These are phyloP conservation scores for cat (Felis catus) DNA, from an alignment of 2,113 vertebrate species.

Conservation along the genomic window DNA sequence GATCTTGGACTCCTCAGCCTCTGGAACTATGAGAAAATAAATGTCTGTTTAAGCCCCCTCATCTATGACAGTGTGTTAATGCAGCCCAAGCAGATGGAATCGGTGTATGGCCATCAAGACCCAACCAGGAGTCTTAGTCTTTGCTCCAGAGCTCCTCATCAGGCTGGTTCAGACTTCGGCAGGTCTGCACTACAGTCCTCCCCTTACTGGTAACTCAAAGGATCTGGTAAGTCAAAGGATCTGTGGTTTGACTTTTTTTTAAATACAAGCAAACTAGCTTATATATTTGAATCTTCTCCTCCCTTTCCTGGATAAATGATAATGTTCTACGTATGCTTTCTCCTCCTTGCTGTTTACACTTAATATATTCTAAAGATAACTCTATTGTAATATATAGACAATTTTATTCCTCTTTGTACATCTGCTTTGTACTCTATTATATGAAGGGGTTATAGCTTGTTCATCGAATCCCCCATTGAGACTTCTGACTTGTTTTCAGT, in stretches of 20 bases:
- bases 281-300: background rate
- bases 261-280: background rate
- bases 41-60: background rate
- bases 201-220: background rate
- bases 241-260: background rate
- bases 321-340: background rate
- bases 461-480: background rate
- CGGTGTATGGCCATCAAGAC: background rate
- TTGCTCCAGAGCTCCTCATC: background rate
- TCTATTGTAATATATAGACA: background rate
- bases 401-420: background rate
- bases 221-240: background rate
- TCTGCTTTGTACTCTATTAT: background rate
- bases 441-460: too few species aligned
- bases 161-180: background rate
- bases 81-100: background rate
- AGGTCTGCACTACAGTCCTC: background rate
- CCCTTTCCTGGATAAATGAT: background rate
- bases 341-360: background rate
- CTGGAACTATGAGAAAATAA: background rate
- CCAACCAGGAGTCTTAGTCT: background rate
- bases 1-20: background rate
- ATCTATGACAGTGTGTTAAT: background rate
- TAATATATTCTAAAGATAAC: background rate
- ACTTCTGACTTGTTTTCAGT: background rate